phyloP scores from a whole-genome alignment of 2,888 invertebrate species.

The Ypsolopha sequella region DNA sequence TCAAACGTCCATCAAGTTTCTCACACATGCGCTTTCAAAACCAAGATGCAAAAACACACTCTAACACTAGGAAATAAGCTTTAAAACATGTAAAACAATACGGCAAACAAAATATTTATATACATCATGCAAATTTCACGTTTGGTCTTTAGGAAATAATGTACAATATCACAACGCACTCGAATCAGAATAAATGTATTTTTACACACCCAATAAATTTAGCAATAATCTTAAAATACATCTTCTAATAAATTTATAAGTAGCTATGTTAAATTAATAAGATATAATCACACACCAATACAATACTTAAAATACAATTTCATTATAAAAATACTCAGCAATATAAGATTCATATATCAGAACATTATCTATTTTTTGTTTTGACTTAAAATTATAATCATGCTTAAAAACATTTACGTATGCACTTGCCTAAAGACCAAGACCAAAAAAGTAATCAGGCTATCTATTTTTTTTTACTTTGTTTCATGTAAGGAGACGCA shows the following conservation, averaged over 20 bases:
- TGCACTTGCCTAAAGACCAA: constrained; percentile 58
- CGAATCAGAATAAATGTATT: constrained; percentile 24
- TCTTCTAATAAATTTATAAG: constrained; percentile 1
- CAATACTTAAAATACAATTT: constrained; percentile 2
- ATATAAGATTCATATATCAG: no score
- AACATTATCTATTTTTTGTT: neutral
- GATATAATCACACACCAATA: neutral
- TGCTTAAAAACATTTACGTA: constrained; percentile 5
- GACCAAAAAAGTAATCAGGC: constrained; percentile 26
- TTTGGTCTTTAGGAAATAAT: constrained; percentile 68
- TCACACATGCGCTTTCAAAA: constrained; percentile 64
- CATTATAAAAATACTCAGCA: neutral
- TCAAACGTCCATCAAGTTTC: constrained; percentile 42
- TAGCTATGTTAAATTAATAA: constrained; percentile 9
- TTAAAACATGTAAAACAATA: constrained; percentile 36
- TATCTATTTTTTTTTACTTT: no score
- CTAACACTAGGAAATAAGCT: constrained; percentile 30
- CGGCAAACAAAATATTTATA: constrained; percentile 43
- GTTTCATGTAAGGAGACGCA: constrained; percentile 19
- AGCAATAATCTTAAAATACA: constrained; percentile 49
- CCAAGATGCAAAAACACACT: constrained; percentile 39
- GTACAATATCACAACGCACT: constrained; percentile 30
- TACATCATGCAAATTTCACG: constrained; percentile 61
- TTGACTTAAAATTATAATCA: neutral
- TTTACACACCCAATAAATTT: constrained; percentile 68